A percentile compares a stretch with the other conserved stretches of the same genome.
These are phyloP conservation scores for Panagrolaimus sp. DNA, from an alignment of 1,140 invertebrate species.

Conservation along the genomic window DNA sequence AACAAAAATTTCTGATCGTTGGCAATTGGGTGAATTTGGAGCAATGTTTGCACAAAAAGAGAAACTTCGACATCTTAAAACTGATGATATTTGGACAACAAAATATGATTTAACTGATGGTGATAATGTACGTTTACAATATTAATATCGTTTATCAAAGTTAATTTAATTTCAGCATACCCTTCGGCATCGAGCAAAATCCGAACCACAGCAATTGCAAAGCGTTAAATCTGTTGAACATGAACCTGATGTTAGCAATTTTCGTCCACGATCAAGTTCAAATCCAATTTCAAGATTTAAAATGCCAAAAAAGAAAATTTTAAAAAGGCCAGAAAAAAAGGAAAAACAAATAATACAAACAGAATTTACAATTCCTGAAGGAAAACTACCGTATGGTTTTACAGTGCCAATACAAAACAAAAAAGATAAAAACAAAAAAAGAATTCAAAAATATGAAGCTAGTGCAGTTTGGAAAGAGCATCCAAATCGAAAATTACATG, in stretches of 20 bases:
- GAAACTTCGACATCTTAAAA: too few relatives aligned
- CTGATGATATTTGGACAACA: neutral
- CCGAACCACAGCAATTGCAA: neutral
- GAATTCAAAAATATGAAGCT: too few relatives aligned
- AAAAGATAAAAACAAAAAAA: too few relatives aligned
- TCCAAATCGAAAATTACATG: too few relatives aligned
- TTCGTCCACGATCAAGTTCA: constrained; percentile 1
- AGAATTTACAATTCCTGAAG: too few relatives aligned
- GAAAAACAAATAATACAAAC: too few relatives aligned
- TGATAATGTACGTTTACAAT: neutral
- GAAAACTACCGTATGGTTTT: too few relatives aligned
- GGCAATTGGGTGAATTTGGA: neutral
- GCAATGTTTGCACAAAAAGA: neutral
- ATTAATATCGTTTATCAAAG: neutral
- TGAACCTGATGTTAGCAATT: too few relatives aligned
- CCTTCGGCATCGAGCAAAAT: neutral
- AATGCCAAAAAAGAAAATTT: too few relatives aligned
- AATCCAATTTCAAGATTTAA: neutral
- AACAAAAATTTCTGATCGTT: neutral
- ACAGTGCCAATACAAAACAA: too few relatives aligned
- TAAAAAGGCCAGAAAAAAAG: too few relatives aligned
- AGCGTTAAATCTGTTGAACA: neutral
- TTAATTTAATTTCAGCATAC: neutral
- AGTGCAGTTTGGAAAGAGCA: too few relatives aligned
- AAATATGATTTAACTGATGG: neutral